Evolutionary conservation across 2,113 vertebrate genomes (phyloP), one percentile per base, ranked within the genome.

Genomic region (Vidua macroura): DNA sequence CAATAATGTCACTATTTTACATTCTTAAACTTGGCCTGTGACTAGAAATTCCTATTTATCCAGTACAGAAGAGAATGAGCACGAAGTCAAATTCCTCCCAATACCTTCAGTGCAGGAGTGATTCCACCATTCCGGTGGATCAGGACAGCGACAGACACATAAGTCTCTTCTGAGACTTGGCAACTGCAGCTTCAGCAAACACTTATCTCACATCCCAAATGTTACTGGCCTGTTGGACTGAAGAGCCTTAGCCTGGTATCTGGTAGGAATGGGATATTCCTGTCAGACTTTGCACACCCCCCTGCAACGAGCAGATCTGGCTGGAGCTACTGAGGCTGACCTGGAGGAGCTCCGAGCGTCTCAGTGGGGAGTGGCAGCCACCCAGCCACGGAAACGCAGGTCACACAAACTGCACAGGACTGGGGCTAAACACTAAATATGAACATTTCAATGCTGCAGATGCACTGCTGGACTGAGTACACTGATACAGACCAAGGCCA

Each of bases 401-500:
- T 52, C 56, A 70, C 18, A 86, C 60, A 28, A 37, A 85, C 73
- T 35, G 64, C 89, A 31, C 0, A 11, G 75, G 25, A 17, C 1
- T 8, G 41, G 6, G 59, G 51, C 49, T 74, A 10, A 53, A 48
- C 3, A 31, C 53, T 2, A 15, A 70, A 51, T 3, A 9, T 24
- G 43, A 90, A 49, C 19, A 20, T 41, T 4, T 1, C 66, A 33
- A 22, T 0, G 6, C 35, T 31, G 75, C 69, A 66, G 58, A 20
- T 7, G 33, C 4, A 15, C 2, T 23, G 22, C 0, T 35, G 35
- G 84, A 17, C 46, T 8, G 22, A 59, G 66, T 3, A 30, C 25
- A 51, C 2, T 9, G 0, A 5, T 1, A 28, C 0, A 2, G 52
- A 70, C 39, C 0, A 0, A 51, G 55, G 35, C 17, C 70, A 74